Conservation (phyloP, 2,113 vertebrate species). For the Vidua macroura region DNA sequence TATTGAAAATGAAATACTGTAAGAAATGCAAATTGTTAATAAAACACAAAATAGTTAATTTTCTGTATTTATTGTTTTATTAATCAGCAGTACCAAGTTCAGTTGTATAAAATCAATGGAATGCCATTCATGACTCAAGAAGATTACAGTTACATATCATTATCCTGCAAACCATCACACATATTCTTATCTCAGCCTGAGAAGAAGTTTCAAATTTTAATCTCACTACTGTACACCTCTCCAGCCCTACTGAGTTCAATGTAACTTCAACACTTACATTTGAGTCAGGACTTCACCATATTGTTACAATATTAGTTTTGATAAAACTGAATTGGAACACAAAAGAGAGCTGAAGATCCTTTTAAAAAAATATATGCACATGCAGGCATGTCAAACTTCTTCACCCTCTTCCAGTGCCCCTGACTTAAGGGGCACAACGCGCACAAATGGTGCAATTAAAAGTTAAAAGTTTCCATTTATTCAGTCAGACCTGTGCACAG, state of each 20-base stretch:
- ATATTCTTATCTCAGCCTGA: not conserved
- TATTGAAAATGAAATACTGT: conserved; percentile 58
- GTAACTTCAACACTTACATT: not conserved
- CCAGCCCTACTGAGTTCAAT: not conserved
- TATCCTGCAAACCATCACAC: not conserved
- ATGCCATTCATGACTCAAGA: not conserved
- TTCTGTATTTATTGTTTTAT: conserved; percentile 36
- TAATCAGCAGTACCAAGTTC: not conserved
- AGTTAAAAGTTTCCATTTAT: not conserved
- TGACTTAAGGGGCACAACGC: not conserved
- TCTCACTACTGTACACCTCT: not conserved
- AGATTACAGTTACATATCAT: not conserved
- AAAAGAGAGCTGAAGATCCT: not conserved
- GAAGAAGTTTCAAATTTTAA: not conserved
- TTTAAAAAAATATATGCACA: not conserved
- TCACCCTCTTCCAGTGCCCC: not conserved
- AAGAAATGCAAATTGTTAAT: conserved; percentile 68
- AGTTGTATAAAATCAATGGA: not conserved
- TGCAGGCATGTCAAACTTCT: not conserved
- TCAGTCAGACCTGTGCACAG: not conserved
- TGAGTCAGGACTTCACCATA: not conserved
- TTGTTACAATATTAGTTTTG: not conserved
- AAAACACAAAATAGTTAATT: conserved; percentile 48
- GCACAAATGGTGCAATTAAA: not conserved
- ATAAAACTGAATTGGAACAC: not conserved